Percentiles rank a stretch among this genome's conserved stretches.
Evolutionary conservation across 2,797 vertebrate genomes (phyloP).

Genomic region (Peromyscus nudipes): DNA sequence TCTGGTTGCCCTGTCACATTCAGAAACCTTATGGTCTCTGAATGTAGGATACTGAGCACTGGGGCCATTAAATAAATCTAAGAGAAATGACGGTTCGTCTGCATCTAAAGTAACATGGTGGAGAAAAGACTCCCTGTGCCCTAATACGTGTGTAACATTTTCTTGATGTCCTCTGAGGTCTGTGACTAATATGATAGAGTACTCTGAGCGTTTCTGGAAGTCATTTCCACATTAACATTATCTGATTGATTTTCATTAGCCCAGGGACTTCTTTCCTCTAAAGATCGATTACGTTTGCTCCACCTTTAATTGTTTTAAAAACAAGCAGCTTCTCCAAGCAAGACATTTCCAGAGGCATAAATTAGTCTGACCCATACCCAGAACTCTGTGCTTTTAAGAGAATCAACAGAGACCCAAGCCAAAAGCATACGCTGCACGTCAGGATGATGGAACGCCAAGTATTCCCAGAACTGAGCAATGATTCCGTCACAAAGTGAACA

Average conservation of each 20-base stretch:
- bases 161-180: slow-evolving; percentile 70
- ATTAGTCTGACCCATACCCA: slow-evolving; percentile 55
- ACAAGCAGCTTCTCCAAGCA: slow-evolving; percentile 60
- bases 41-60: neutral
- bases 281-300: slow-evolving; percentile 50
- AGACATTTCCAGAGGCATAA: slow-evolving; percentile 57
- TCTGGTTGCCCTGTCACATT: neutral
- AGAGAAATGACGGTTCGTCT: slow-evolving; percentile 33
- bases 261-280: slow-evolving; percentile 52
- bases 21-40: neutral
- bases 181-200: slow-evolving; percentile 67
- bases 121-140: neutral
- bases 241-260: slow-evolving; percentile 76
- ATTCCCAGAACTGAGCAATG: neutral
- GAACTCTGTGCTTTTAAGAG: slow-evolving; percentile 19
- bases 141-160: slow-evolving; percentile 52
- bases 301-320: slow-evolving; percentile 73
- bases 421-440: neutral
- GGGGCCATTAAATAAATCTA: slow-evolving; percentile 54
- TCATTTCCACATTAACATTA: slow-evolving; percentile 73
- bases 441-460: neutral
- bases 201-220: slow-evolving; percentile 68
- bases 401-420: neutral
- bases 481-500: neutral
- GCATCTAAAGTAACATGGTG: neutral